Evolutionary conservation across 2,113 vertebrate genomes (phyloP), one percentile per base, ranked within the genome.

Genomic region (Ptychochromis oligacanthus): DNA sequence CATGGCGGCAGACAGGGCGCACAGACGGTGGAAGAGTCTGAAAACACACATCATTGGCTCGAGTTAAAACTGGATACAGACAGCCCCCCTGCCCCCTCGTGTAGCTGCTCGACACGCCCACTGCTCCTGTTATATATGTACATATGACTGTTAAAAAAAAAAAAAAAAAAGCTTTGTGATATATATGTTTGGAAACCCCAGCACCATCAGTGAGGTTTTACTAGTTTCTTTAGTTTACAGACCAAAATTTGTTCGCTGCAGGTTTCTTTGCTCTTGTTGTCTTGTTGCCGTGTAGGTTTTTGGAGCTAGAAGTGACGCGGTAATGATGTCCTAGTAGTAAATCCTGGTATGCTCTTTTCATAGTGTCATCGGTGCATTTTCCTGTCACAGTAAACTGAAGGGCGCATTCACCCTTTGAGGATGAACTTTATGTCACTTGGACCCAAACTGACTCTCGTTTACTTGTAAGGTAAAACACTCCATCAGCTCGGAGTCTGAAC

Each of bases 211-310:
- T 92, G 91, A 93, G 9, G 28, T 49, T 70, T 70, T 70, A 70
- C 9, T 8, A 56, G 76, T 38, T 79, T 78, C 5, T 59, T 60
- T 75, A 79, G 61, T 91, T 93, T 62, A 77, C 64, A 82, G 78
- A 87, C 91, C 91, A 94, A 93, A n/a, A n/a, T n/a, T n/a, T n/a
- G n/a, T n/a, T n/a, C n/a, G n/a, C n/a, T n/a, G n/a, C n/a, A n/a
- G n/a, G n/a, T n/a, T n/a, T n/a, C n/a, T n/a, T n/a, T n/a, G n/a
- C n/a, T n/a, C n/a, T n/a, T n/a, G n/a, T n/a, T n/a, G n/a, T n/a
- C n/a, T n/a, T n/a, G n/a, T n/a, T n/a, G n/a, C n/a, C n/a, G n/a
- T n/a, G n/a, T 54, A 15, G 2, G 2, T 43, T 13, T 43, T 17
- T 54, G 18, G 52, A 3, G 7, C 9, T 55, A 9, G 17, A 20